Evolutionary conservation across 2,113 vertebrate species (phyloP).

Genomic region (Ceyx cyanopectus): DNA sequence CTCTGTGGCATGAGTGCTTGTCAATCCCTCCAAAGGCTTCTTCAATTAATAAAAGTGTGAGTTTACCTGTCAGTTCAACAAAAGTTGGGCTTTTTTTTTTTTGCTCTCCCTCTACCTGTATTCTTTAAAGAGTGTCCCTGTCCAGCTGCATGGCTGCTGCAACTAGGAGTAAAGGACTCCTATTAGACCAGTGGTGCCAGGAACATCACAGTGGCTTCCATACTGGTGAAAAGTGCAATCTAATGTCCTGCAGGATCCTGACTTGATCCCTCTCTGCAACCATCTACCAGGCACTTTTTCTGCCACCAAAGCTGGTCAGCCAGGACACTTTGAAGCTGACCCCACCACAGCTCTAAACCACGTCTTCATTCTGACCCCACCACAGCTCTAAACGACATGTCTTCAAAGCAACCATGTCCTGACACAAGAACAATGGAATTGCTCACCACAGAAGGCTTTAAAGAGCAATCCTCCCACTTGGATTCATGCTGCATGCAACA

Average conservation of each 20-base stretch:
- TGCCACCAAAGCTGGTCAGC: neutral
- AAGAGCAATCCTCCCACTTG: neutral
- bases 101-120: neutral
- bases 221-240: accelerated
- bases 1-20: neutral
- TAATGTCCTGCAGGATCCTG: neutral
- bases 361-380: neutral
- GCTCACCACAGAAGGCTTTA: neutral
- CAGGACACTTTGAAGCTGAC: neutral
- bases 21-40: neutral
- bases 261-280: neutral
- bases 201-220: neutral
- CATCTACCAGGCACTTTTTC: neutral
- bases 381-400: neutral
- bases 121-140: neutral
- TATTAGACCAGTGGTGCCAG: neutral
- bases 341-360: neutral
- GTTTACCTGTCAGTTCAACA: neutral
- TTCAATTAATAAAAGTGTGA: neutral
- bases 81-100: neutral
- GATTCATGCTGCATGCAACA: neutral
- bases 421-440: neutral
- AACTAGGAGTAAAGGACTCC: neutral
- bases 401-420: neutral
- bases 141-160: neutral